A percentile compares a stretch with the other conserved stretches of the same genome.
These are phyloP conservation scores for Dryas iulia DNA, from an alignment of 1,140 invertebrate species.

Conservation along the genomic window DNA sequence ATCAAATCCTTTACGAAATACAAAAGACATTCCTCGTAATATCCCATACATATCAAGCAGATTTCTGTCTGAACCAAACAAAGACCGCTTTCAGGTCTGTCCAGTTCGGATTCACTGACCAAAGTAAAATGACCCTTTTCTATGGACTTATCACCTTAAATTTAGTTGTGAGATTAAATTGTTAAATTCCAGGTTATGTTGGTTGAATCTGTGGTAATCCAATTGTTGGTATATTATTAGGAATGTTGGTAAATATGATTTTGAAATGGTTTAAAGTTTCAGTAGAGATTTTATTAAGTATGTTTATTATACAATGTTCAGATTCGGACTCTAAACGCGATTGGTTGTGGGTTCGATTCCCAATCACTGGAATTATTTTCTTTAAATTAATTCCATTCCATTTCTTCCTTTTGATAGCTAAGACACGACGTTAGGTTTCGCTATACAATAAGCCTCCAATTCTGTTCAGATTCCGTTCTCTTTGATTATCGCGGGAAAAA, in stretches of 20 bases:
- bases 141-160: not conserved
- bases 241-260: not conserved
- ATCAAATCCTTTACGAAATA: not conserved
- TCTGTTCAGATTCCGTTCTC: too few relatives aligned
- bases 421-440: too few relatives aligned
- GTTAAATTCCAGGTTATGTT: not conserved
- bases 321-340: too few relatives aligned
- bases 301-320: too few relatives aligned
- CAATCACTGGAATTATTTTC: too few relatives aligned
- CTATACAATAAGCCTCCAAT: too few relatives aligned
- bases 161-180: not conserved
- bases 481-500: too few relatives aligned
- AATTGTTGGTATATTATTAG: not conserved
- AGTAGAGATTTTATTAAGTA: too few relatives aligned
- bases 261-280: not conserved
- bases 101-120: not conserved
- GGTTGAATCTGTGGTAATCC: not conserved
- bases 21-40: not conserved
- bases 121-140: not conserved
- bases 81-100: not conserved
- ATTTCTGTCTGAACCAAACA: not conserved
- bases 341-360: too few relatives aligned
- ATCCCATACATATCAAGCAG: conserved; percentile 1
- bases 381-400: too few relatives aligned
- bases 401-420: too few relatives aligned